phyloP scores from a whole-genome alignment of 2,797 vertebrate species.

The Sebastolobus altivelis region DNA sequence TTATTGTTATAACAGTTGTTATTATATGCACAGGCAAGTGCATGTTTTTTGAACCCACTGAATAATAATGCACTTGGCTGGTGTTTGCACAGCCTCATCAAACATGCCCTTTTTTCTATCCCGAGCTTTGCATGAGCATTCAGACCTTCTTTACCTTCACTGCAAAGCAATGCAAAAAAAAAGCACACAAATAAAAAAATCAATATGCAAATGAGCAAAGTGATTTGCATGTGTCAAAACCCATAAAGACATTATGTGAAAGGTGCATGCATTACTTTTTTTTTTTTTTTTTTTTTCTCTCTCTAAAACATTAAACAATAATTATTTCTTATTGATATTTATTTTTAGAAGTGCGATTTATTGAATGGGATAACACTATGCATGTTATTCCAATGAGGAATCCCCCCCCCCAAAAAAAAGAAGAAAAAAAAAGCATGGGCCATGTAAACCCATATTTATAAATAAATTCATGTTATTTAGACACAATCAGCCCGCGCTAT shows the following conservation, averaged over 20 bases:
- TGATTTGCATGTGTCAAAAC: conserved; percentile 80
- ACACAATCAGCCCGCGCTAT: conserved; percentile 73
- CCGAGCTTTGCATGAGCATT: conserved; percentile 49
- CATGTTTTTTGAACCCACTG: conserved; percentile 47
- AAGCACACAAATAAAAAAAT: conserved; percentile 65
- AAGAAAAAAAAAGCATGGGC: conserved; percentile 33
- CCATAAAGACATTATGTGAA: conserved; percentile 39
- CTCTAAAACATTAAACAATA: not conserved
- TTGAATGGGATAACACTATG: conserved; percentile 42
- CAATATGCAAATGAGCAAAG: conserved; percentile 72
- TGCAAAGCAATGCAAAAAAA: conserved; percentile 53
- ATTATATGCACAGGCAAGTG: conserved; percentile 35
- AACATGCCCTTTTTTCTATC: conserved; percentile 76
- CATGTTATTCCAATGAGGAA: conserved; percentile 50
- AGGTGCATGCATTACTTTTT: conserved; percentile 38
- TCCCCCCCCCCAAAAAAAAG: conserved; percentile 13
- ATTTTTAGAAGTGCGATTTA: conserved; percentile 33
- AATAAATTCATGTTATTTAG: conserved; percentile 80
- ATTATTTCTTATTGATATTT: not conserved
- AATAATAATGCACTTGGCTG: conserved; percentile 75
- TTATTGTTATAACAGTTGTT: conserved; percentile 10
- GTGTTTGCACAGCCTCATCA: conserved; percentile 75
- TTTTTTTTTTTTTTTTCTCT: not conserved
- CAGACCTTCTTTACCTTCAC: conserved; percentile 41
- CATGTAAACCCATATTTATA: conserved; percentile 69